Base-by-base conservation (phyloP, 92 coral and sea anemone genomes). In the Palythoa caribaeorum region DNA sequence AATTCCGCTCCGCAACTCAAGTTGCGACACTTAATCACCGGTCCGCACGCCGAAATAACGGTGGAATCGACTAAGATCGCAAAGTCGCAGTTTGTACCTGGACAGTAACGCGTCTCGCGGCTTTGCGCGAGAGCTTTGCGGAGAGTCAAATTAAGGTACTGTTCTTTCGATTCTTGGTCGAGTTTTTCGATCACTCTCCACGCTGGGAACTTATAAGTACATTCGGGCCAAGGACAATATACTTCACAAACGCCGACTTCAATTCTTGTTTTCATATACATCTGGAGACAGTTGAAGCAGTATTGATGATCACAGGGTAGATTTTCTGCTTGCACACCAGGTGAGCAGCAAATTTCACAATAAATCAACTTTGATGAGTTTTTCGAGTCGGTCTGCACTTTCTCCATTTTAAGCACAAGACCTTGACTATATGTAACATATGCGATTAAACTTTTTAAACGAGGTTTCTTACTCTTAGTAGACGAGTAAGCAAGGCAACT, bases 41-140 rank as follows among this genome's bases (percentile, higher is more conserved):
- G 85, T 38, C 85, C 73, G 59, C 73, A 80, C 37, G 3, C 54
- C 11, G 39, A 50, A 20, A 59, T 54, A 8, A 6, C 7, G 20
- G 73, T 39, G 37, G 85, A 59, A 1, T 80, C 85, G 20, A 55
- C 16, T 15, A 88, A 73, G 15, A 81, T 36, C 20, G 91, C 91
- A 73, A 66, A 88, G 54, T 48, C 50, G 63, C 91, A 88, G 75
- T 80, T 74, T 55, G 40, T 60, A 20, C 91, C 91, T 1, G 91
- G 91, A 37, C 91, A 88, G 40, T 53, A 66, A 59, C 91, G 91
- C 69, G 91, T 88, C 10, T 88, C 88, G 54, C 50, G 53, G 63
- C 76, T 88, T 80, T 55, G 84, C 21, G 84, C 66, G 36, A 88
- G 79, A 36, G 73, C 84, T 54, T 48, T 77, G 60, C 68, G 71